Base-by-base conservation (phyloP, 2,113 vertebrate genomes). In the Aegithalos caudatus region DNA sequence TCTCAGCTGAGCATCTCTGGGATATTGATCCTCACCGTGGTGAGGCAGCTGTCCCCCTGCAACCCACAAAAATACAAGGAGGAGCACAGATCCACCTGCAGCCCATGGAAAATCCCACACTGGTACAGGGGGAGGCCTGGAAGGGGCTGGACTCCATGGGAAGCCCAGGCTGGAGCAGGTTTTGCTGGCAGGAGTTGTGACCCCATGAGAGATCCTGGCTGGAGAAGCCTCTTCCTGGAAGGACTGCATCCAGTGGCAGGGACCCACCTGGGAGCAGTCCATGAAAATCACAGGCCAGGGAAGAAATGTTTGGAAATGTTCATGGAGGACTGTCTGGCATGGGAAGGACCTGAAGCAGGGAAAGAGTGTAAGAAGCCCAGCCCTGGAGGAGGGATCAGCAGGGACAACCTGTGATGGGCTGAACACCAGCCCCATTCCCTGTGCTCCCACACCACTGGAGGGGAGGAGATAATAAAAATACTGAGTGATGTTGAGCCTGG, bases 231-330 rank as follows among this genome's bases (percentile, higher is more conserved):
- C 2, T 4, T 33, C 27, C 37, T 19, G 20, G 20, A 64, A 44
- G 80, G 16, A 7, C 16, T 71, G 37, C 37, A 58, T 4, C 7
- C 50, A 17, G 8, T 15, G 44, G 50, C 18, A 70, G 2, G 42
- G 15, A 65, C 7, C 28, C 45, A 27, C 0, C 0, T 4, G 6
- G n/a, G 44, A 65, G 44, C 4, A 65, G n/a, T 0, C 47, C 11
- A 22, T 7, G 14, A 23, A 27, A 60, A 10, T 9, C 22, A 22
- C 29, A 53, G 17, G 29, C 33, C 38, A 8, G 56, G 71, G 71
- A 61, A 70, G 35, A 22, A 14, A 9, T 29, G 8, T 1, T 9
- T 20, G 66, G 45, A 35, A n/a, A 53, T 2, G 1, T 4, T 23
- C 12, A 11, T 8, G 47, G 10, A 14, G 9, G 3, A 7, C 12